Evolutionary conservation across 2,113 vertebrate species (phyloP), one percentile per base, ranked within the genome.

Genomic region (Psittacula cyanocephala): DNA sequence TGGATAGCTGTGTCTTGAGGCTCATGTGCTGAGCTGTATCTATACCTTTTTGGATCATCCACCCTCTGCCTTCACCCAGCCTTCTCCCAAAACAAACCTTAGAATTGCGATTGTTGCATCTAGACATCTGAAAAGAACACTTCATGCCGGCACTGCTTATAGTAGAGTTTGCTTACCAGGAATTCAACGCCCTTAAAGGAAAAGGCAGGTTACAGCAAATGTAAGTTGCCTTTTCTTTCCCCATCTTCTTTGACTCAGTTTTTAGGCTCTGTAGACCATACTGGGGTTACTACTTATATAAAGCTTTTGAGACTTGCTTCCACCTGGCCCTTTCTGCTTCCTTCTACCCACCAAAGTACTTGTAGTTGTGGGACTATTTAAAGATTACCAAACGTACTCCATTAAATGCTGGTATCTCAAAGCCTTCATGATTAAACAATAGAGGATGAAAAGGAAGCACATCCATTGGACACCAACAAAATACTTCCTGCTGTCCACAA

Each of bases 41-140:
- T 70, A 11, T 29, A 70, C 8, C 3, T 16, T 80, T 70, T 53
- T 52, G 20, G 41, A 41, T 12, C 3, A 0, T 25, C 69, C 6
- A 10, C 7, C 43, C 5, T 44, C 17, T 44, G 4, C 8, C 11
- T 14, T 63, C 19, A 13, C 2, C 8, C 6, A 8, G 1, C 16
- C 23, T 31, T 46, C 24, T 63, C n/a, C 23, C 78, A 18, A 17
- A 72, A 29, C 11, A 63, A 85, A 50, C 2, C 4, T 55, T n/a
- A 76, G 23, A 31, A 9, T 37, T 71, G 6, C 0, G 2, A 7
- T 37, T 13, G 35, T 77, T 83, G 25, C 15, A 29, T 46, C 27
- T 53, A 39, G 23, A 18, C 4, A 9, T 13, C 7, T 46, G 31
- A 27, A 31, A 33, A 74, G 44, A 27, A 23, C 69, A 27, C 6